Percentiles rank a stretch among this genome's conserved stretches.
phyloP scores from a whole-genome alignment of 2,797 vertebrate species.

The Sparidentex hasta region DNA sequence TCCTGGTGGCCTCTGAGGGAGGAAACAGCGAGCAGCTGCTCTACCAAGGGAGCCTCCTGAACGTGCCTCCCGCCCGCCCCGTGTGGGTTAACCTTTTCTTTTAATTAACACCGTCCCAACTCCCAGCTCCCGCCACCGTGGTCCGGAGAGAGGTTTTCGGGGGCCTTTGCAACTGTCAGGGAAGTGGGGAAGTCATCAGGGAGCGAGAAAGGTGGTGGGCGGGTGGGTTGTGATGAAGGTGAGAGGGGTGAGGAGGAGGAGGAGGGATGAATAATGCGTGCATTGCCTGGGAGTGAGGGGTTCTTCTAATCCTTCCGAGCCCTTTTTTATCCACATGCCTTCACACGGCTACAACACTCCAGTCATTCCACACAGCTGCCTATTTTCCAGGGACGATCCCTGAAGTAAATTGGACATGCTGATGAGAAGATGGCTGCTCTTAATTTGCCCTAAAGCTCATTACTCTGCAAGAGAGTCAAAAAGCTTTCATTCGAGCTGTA shows the following conservation, averaged over 20 bases:
- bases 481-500: constrained; percentile 31
- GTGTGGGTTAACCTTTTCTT: constrained; percentile 87
- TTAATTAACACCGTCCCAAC: constrained; percentile 86
- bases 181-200: constrained; percentile 59
- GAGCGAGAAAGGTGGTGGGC: constrained; percentile 64
- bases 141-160: constrained; percentile 81
- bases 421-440: constrained; percentile 72
- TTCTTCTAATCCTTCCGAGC: constrained; percentile 80
- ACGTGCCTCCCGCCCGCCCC: constrained; percentile 73
- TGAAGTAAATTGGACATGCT: constrained; percentile 72
- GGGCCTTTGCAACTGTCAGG: constrained; percentile 78
- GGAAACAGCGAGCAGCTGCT: constrained; percentile 80
- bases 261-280: constrained; percentile 83
- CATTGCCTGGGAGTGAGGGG: constrained; percentile 76
- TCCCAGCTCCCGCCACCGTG: constrained; percentile 73
- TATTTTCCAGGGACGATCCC: constrained; percentile 65
- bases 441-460: constrained; percentile 73
- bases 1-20: constrained; percentile 62
- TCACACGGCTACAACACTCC: constrained; percentile 62
- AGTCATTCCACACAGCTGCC: constrained; percentile 65
- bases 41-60: constrained; percentile 75
- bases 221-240: constrained; percentile 74
- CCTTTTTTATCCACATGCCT: constrained; percentile 74
- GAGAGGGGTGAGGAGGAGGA: constrained; percentile 64
- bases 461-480: constrained; percentile 55